Evolutionary conservation across 2,797 vertebrate genomes (phyloP).

Genomic region (Gobionotothen gibberifrons): DNA sequence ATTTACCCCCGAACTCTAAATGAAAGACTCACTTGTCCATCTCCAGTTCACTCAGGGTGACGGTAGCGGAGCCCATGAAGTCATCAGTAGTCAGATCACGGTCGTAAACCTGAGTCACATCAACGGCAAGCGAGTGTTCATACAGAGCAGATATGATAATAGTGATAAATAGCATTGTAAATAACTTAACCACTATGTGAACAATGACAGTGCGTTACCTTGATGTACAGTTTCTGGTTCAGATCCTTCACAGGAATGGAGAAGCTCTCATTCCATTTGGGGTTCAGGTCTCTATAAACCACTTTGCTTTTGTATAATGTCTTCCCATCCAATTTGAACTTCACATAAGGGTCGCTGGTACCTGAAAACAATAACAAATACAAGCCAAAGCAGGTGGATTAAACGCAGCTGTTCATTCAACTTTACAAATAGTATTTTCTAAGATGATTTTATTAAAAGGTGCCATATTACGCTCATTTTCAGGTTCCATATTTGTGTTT

Average conservation of each 20-base stretch:
- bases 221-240: conserved; percentile 90
- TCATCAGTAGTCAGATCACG: conserved; percentile 94
- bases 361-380: conserved; percentile 76
- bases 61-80: conserved; percentile 92
- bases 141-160: neutral
- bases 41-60: conserved; percentile 87
- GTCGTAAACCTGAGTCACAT: conserved; percentile 89
- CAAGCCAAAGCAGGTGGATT: neutral
- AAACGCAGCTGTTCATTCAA: neutral
- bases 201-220: conserved; percentile 79
- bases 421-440: too few relatives aligned
- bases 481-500: too few relatives aligned
- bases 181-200: neutral
- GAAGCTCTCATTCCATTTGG: conserved; percentile 93
- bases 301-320: conserved; percentile 97
- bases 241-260: conserved; percentile 90
- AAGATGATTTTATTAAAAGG: too few relatives aligned
- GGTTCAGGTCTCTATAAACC: conserved; percentile 94
- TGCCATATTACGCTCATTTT: too few relatives aligned
- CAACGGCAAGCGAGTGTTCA: conserved; percentile 3
- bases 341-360: conserved; percentile 97
- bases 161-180: neutral
- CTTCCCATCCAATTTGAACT: conserved; percentile 95
- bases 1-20: too few relatives aligned
- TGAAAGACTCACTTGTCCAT: conserved; percentile 87